Evolutionary conservation across 2,797 vertebrate genomes (phyloP), one percentile per base, ranked within the genome.

Genomic region (Phyllotis vaccarum): DNA sequence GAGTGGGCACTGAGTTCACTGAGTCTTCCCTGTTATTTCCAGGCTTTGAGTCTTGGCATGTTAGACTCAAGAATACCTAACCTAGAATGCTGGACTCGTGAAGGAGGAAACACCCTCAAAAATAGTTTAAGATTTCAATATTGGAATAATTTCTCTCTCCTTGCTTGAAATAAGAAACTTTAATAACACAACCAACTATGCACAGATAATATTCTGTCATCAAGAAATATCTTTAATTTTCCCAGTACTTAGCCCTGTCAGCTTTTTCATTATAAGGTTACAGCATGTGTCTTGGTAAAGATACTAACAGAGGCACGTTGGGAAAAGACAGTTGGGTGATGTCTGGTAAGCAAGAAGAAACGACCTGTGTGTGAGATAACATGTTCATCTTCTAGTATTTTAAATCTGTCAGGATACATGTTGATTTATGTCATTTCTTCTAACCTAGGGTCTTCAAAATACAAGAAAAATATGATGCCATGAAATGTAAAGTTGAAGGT

Each of bases 71-170:
- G 89, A 97, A 93, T 46, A 46, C 0, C 6, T 1, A 83, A 31
- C 37, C 29, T 62, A 22, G 37, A 43, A 68, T 93, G 22, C 31
- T 76, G 43, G 86, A 86, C 17, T 82, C n/a, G 54, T 21, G 60
- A 95, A 85, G 22, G 5, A 2, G 19, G n/a, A 82, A 31, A 27
- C 0, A 13, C 40, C n/a, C 11, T 75, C 68, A 27, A 60, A 21
- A 40, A 80, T 76, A 80, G 34, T 87, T 91, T 90, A 83, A 74
- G 34, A 76, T 93, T 11, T 91, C 58, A 79, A 16, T 19, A 31
- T 60, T 75, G 49, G 62, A 81, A 64, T 95, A 24, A 75, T 83
- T 80, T 87, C 2, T 95, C 89, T 60, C 62, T 64, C n/a, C 68
- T 54, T 91, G 72, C 17, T 93, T 54, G 43, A 37, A 66, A 89